Percentiles rank a stretch among this genome's conserved stretches.
phyloP scores from a whole-genome alignment of 2,797 vertebrate genomes.

The Tokudaia tokunoshimensis region DNA sequence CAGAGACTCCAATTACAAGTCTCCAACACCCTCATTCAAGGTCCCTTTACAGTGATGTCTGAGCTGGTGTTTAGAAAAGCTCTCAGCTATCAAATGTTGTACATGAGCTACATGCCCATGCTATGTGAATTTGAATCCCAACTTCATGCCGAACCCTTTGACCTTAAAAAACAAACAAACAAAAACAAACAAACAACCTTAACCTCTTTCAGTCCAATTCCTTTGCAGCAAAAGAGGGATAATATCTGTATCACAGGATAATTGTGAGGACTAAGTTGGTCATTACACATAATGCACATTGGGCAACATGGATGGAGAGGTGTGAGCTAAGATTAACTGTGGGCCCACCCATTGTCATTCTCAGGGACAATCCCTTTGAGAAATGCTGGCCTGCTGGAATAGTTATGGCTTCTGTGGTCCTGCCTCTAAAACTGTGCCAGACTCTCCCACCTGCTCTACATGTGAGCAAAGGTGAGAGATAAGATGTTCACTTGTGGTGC shows the following conservation, averaged over 20 bases:
- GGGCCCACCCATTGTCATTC: background rate
- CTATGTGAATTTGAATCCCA: background rate
- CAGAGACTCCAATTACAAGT: background rate
- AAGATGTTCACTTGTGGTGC: background rate
- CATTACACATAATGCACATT: background rate
- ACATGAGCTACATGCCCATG: background rate
- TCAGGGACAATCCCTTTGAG: no score
- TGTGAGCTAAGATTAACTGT: background rate
- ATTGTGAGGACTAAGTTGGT: background rate
- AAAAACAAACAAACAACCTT: background rate
- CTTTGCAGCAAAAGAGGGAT: background rate
- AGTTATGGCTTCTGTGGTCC: background rate
- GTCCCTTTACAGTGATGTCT: background rate
- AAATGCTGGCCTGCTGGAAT: background rate
- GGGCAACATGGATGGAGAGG: background rate
- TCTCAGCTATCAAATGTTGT: background rate
- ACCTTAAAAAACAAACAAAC: background rate
- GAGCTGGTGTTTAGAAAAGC: background rate
- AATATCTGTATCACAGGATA: background rate
- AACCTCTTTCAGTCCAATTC: background rate
- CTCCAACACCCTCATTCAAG: background rate
- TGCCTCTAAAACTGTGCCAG: background rate
- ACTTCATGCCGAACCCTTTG: background rate
- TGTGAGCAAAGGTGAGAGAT: background rate
- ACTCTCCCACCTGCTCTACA: background rate